A percentile compares a stretch with the other conserved stretches of the same genome.
Conservation (phyloP, 2,797 vertebrate species). For the Tadarida brasiliensis region DNA sequence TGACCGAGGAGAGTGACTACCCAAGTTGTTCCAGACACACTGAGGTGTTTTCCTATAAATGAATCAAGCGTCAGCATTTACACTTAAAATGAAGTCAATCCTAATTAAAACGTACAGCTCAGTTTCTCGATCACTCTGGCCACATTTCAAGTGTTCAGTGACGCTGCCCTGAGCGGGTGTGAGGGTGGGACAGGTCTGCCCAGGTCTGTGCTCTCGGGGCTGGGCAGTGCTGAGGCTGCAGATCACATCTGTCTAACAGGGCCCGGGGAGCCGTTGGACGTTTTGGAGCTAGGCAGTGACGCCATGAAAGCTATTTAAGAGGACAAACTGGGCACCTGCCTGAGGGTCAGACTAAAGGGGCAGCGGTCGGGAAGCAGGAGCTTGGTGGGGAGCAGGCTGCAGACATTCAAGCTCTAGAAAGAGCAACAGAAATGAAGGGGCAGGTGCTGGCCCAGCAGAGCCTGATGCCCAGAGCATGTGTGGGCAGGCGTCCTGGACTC, state of each 20-base stretch:
- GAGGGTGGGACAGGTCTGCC: neutral
- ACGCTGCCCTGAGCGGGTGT: neutral
- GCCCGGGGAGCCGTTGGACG: neutral
- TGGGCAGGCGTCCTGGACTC: accelerated
- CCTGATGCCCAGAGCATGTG: neutral
- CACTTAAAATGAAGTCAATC: neutral
- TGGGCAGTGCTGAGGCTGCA: neutral
- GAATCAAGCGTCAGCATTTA: neutral
- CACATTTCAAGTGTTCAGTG: neutral
- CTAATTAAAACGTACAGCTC: neutral
- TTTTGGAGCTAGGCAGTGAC: neutral
- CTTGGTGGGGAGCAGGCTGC: neutral
- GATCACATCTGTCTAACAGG: neutral
- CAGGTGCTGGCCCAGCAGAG: neutral
- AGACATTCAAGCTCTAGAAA: neutral
- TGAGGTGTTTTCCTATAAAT: neutral
- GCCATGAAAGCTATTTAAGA: neutral
- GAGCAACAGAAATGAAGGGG: accelerated
- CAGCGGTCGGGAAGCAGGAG: no score
- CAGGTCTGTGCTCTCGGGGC: neutral
- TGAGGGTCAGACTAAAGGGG: neutral
- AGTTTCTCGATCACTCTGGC: neutral
- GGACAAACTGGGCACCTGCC: neutral
- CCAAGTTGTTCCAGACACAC: neutral
- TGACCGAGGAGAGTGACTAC: neutral